Conservation (phyloP, 2,797 vertebrate genomes). For the Hydrolagus colliei region DNA sequence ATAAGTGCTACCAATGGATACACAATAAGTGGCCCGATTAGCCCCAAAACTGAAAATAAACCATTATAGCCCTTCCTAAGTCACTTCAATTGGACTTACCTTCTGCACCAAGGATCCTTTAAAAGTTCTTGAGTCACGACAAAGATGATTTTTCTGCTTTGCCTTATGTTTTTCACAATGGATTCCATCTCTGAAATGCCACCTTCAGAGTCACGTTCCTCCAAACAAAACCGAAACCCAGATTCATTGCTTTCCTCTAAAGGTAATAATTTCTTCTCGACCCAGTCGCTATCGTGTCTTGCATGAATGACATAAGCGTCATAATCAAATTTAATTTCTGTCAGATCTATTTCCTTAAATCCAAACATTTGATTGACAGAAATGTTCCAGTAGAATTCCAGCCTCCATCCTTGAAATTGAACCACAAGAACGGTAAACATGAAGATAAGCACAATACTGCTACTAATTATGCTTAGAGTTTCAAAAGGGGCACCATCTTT, state of each 20-base stretch:
- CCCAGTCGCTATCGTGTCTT: constrained; percentile 67
- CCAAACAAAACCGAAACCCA: constrained; percentile 67
- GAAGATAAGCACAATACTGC: constrained; percentile 50
- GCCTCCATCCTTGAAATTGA: constrained; percentile 85
- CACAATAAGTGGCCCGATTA: not conserved
- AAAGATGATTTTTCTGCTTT: constrained; percentile 82
- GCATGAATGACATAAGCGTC: constrained; percentile 82
- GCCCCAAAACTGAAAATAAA: constrained; percentile 9
- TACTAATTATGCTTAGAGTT: constrained; percentile 62
- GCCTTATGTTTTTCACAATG: constrained; percentile 71
- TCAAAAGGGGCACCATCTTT: constrained; percentile 80
- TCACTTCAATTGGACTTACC: constrained; percentile 51
- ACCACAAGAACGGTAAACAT: constrained; percentile 55
- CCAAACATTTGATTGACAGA: constrained; percentile 72
- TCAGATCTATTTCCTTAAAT: constrained; percentile 62
- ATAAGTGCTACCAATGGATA: too few relatives aligned
- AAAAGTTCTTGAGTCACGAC: constrained; percentile 78
- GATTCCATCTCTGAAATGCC: constrained; percentile 67
- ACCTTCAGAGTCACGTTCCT: constrained; percentile 72
- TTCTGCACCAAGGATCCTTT: constrained; percentile 75
- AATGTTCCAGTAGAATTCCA: constrained; percentile 83
- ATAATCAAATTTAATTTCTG: constrained; percentile 60
- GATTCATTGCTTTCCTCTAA: constrained; percentile 59
- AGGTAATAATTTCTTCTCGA: constrained; percentile 64
- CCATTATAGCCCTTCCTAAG: constrained; percentile 32